Conservation (phyloP, 2,113 vertebrate species). For the Erinaceus europaeus region DNA sequence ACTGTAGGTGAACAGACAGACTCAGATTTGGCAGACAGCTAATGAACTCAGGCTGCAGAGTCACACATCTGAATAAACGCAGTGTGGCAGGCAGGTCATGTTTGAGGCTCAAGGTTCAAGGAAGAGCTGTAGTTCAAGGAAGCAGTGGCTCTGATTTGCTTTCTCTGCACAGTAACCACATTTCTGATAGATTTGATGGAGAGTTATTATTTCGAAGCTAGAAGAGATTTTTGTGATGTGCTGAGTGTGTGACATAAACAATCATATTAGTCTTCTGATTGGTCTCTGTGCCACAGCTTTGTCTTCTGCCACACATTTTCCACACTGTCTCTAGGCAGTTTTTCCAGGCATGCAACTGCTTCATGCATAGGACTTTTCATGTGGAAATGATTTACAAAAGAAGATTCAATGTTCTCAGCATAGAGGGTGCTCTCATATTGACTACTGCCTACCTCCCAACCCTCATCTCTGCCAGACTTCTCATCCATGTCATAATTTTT, state of each 20-base stretch:
- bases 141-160: neutral
- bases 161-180: neutral
- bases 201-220: neutral
- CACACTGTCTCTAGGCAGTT: neutral
- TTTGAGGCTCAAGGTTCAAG: neutral
- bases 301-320: neutral
- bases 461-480: neutral
- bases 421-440: neutral
- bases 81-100: neutral
- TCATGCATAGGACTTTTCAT: neutral
- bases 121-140: neutral
- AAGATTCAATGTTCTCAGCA: neutral
- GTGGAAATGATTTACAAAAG: neutral
- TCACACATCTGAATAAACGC: neutral
- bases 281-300: neutral
- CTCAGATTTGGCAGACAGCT: neutral
- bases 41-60: neutral
- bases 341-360: neutral
- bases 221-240: neutral
- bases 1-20: slow-evolving; percentile 13
- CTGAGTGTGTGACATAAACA: neutral
- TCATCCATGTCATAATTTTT: neutral
- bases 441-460: neutral
- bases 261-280: neutral
- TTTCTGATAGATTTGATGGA: neutral